Percentiles rank a stretch among this genome's conserved stretches.
These are phyloP conservation scores for Eueides isabella DNA, from an alignment of 1,140 invertebrate genomes.

Conservation along the genomic window DNA sequence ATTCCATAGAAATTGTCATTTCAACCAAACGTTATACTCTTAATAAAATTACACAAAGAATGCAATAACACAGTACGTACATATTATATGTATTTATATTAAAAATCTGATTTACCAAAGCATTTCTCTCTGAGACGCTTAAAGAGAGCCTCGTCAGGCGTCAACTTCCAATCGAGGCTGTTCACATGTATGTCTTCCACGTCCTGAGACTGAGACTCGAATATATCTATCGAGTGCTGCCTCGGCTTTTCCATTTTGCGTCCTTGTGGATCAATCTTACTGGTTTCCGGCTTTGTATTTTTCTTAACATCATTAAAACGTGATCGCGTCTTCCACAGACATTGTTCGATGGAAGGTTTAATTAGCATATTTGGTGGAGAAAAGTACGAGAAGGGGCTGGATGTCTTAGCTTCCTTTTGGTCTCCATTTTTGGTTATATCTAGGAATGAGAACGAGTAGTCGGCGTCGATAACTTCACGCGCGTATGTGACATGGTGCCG, in stretches of 20 bases:
- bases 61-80: constrained; percentile 5
- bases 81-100: constrained; percentile 30
- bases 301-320: constrained; percentile 32
- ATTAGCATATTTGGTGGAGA: constrained; percentile 55
- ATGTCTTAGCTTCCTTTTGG: constrained; percentile 53
- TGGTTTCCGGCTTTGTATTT: constrained; percentile 31
- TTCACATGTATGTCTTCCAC: constrained; percentile 52
- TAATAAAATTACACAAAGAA: constrained; percentile 23
- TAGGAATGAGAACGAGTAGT: constrained; percentile 70
- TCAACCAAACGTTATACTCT: constrained; percentile 36
- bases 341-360: constrained; percentile 47
- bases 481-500: constrained; percentile 59
- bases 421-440: constrained; percentile 57
- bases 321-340: constrained; percentile 55
- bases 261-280: constrained; percentile 38
- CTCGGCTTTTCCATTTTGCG: constrained; percentile 46
- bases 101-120: constrained; percentile 66
- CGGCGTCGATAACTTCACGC: constrained; percentile 60
- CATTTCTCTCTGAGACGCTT: constrained; percentile 64
- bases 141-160: constrained; percentile 63
- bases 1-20: constrained; percentile 49
- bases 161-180: constrained; percentile 62
- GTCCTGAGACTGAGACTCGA: constrained; percentile 71
- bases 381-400: constrained; percentile 70
- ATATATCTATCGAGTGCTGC: constrained; percentile 66